Percentiles rank a stretch among this genome's conserved stretches.
Conservation (phyloP, 2,888 invertebrate genomes). For the Carabus problematicus region DNA sequence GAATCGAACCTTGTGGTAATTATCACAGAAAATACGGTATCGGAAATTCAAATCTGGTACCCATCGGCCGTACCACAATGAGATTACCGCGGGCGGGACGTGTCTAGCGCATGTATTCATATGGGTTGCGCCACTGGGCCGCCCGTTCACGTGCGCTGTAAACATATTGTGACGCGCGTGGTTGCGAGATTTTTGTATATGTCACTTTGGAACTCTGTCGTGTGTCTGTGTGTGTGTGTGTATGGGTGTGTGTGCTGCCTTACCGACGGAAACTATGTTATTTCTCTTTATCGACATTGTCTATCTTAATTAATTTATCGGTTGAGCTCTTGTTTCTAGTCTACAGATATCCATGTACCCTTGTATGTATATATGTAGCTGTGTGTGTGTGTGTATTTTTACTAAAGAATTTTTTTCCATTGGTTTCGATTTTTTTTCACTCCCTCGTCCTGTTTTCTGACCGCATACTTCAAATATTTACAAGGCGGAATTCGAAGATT, state of each 20-base stretch:
- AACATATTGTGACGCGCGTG: background rate
- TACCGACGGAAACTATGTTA: conserved; percentile 35
- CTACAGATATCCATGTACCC: background rate
- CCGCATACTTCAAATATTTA: conserved; percentile 30
- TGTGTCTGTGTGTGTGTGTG: background rate
- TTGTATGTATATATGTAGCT: background rate
- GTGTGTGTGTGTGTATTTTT: conserved; percentile 16
- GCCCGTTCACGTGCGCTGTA: background rate
- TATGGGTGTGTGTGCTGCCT: conserved; percentile 16
- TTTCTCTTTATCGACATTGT: conserved; percentile 33
- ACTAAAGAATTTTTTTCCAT: conserved; percentile 17
- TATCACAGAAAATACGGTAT: conserved; percentile 34
- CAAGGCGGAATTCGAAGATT: conserved; percentile 23
- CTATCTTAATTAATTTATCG: conserved; percentile 39
- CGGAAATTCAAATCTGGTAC: background rate
- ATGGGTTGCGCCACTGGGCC: too few relatives aligned
- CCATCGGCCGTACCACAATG: conserved; percentile 4
- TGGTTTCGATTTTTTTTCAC: too few relatives aligned
- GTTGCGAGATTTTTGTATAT: background rate
- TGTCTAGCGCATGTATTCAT: background rate
- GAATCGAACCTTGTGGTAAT: conserved; percentile 31
- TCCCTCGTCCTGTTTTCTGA: conserved; percentile 23
- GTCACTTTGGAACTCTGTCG: background rate
- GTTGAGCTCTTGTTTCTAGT: conserved; percentile 27
- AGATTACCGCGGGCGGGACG: background rate